These are phyloP conservation scores for Idaea aversata DNA, from an alignment of 2,888 invertebrate genomes.

Conservation along the genomic window DNA sequence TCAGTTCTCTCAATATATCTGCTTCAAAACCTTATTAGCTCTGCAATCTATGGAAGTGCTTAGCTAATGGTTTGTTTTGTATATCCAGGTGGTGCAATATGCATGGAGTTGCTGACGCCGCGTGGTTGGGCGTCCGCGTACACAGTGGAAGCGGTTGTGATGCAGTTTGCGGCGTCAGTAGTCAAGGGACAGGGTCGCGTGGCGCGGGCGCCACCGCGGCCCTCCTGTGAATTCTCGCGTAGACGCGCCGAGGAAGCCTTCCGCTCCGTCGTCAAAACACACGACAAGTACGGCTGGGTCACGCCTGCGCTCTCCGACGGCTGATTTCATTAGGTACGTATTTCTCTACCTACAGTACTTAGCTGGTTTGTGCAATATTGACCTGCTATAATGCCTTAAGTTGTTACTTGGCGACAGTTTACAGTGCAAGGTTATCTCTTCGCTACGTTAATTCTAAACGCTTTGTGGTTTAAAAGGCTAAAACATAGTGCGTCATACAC, in stretches of 20 bases:
- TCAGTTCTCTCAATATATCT: not conserved
- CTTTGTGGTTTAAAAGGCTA: not conserved
- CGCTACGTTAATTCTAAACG: not conserved
- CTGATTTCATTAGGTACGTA: constrained; percentile 67
- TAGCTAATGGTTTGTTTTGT: not conserved
- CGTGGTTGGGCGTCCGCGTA: constrained; percentile 94
- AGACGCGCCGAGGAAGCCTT: constrained; percentile 94
- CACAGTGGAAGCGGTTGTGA: constrained; percentile 92
- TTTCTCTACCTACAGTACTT: not conserved
- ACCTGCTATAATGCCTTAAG: not conserved
- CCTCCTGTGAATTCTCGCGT: constrained; percentile 87
- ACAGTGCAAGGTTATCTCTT: not conserved
- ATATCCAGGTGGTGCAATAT: constrained; percentile 87
- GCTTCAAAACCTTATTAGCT: not conserved
- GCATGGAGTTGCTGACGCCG: constrained; percentile 93
- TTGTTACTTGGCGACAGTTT: no score
- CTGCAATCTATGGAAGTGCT: not conserved
- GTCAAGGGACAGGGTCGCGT: constrained; percentile 93
- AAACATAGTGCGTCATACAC: not conserved
- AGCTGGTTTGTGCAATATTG: not conserved
- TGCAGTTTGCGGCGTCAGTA: constrained; percentile 93
- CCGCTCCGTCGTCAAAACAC: constrained; percentile 92
- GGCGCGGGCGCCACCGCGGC: constrained; percentile 88
- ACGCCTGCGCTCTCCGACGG: constrained; percentile 93
- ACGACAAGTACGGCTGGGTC: constrained; percentile 95